phyloP scores from a whole-genome alignment of 2,888 invertebrate species.

The Metalampra italica region DNA sequence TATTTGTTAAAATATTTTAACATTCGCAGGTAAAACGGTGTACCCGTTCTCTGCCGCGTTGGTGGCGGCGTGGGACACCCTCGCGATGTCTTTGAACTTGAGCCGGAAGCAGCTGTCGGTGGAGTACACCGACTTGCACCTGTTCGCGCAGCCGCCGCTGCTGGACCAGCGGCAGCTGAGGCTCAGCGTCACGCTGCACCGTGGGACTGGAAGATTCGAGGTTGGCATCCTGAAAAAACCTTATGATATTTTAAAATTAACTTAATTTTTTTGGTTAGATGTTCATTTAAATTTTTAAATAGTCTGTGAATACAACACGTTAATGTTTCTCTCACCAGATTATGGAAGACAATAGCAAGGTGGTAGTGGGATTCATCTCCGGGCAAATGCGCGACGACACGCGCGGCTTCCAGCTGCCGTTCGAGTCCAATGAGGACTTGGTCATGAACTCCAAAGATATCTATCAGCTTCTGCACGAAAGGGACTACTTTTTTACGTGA shows the following conservation, averaged over 20 bases:
- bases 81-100: constrained; percentile 77
- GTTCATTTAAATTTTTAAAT: no score
- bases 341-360: constrained; percentile 26
- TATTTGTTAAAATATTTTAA: not conserved
- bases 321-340: no score
- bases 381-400: not conserved
- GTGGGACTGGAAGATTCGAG: constrained; percentile 80
- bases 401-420: not conserved
- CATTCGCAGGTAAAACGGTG: constrained; percentile 76
- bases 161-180: constrained; percentile 70
- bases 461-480: constrained; percentile 33
- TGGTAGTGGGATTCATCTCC: constrained; percentile 31
- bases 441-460: constrained; percentile 30
- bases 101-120: constrained; percentile 82
- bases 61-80: constrained; percentile 83
- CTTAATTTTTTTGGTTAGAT: no score
- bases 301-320: no score
- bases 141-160: constrained; percentile 78
- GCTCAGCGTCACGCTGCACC: constrained; percentile 77
- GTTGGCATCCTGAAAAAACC: constrained; percentile 29
- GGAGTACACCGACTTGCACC: constrained; percentile 81
- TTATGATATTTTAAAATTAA: no score
- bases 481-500: constrained; percentile 38
- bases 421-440: constrained; percentile 13
- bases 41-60: constrained; percentile 89